These are phyloP conservation scores for Labeo catla DNA, from an alignment of 2,113 vertebrate genomes.

Conservation along the genomic window DNA sequence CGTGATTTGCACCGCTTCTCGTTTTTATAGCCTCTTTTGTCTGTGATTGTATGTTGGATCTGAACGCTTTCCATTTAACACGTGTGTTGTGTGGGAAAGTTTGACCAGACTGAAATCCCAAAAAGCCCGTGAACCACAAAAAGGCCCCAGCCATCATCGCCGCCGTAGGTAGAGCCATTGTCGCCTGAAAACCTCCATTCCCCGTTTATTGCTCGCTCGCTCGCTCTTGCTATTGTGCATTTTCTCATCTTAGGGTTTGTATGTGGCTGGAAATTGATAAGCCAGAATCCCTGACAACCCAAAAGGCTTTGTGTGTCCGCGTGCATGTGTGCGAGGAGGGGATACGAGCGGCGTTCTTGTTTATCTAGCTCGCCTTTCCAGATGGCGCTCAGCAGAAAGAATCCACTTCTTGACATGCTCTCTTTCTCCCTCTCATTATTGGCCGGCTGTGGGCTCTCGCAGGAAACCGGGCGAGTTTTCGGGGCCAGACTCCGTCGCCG, in stretches of 20 bases:
- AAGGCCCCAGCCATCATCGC: conserved; percentile 63
- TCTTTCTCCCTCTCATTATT: conserved; percentile 55
- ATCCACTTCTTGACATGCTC: conserved; percentile 73
- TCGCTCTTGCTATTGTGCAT: conserved; percentile 65
- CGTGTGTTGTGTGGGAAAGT: conserved; percentile 65
- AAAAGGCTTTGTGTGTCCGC: conserved; percentile 58
- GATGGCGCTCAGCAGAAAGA: conserved; percentile 77
- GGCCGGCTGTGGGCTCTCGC: conserved; percentile 63
- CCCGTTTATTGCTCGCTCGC: conserved; percentile 57
- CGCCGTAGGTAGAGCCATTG: conserved; percentile 71
- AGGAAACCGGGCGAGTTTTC: conserved; percentile 63
- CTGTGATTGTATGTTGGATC: background rate
- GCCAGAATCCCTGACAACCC: conserved; percentile 76
- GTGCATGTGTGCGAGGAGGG: conserved; percentile 51
- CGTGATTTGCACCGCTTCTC: background rate
- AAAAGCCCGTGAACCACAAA: conserved; percentile 43
- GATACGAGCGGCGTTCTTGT: conserved; percentile 70
- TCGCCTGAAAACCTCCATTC: conserved; percentile 55
- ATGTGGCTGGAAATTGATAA: conserved; percentile 81
- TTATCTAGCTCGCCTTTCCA: conserved; percentile 80
- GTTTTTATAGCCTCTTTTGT: conserved; percentile 14
- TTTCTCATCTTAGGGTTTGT: conserved; percentile 66
- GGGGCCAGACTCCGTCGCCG: conserved; percentile 65
- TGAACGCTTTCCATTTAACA: conserved; percentile 44
- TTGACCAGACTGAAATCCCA: conserved; percentile 70